A percentile compares a stretch with the other conserved stretches of the same genome.
These are phyloP conservation scores for Corydoras sp. DNA, from an alignment of 2,113 vertebrate species.

Conservation along the genomic window DNA sequence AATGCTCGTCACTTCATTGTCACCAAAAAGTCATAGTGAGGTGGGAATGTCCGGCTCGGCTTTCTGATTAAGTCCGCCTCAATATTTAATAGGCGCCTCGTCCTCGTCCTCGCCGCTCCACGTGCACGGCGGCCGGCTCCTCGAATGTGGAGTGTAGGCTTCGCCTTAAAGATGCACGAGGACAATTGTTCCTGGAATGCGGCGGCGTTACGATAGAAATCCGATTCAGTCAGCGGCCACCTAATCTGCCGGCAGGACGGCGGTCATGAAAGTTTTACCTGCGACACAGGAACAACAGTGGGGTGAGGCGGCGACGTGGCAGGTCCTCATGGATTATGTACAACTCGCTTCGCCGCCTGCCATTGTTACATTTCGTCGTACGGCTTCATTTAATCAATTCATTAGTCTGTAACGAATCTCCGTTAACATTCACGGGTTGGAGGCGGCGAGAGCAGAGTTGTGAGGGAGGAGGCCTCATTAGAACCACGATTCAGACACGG, in stretches of 20 bases:
- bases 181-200: constrained; percentile 1
- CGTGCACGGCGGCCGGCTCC: background rate
- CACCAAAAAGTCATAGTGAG: constrained; percentile 67
- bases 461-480: too few relatives aligned
- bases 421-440: constrained; percentile 5
- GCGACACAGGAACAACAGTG: constrained; percentile 50
- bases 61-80: constrained; percentile 70
- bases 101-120: constrained; percentile 53
- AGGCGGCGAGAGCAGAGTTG: background rate
- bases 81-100: constrained; percentile 67
- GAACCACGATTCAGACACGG: too few relatives aligned
- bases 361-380: constrained; percentile 37
- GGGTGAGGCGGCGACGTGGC: constrained; percentile 46
- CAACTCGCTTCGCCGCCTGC: constrained; percentile 13
- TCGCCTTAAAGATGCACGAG: background rate
- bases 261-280: constrained; percentile 63
- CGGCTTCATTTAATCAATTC: constrained; percentile 25
- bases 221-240: constrained; percentile 37
- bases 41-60: constrained; percentile 65
- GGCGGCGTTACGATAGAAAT: constrained; percentile 25
- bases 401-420: constrained; percentile 38
- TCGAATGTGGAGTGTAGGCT: constrained; percentile 1
- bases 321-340: constrained; percentile 65
- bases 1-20: constrained; percentile 62
- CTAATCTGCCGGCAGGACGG: constrained; percentile 51